Evolutionary conservation across 1,140 invertebrate species (phyloP).

Genomic region (Ostrea denselamellosa): DNA sequence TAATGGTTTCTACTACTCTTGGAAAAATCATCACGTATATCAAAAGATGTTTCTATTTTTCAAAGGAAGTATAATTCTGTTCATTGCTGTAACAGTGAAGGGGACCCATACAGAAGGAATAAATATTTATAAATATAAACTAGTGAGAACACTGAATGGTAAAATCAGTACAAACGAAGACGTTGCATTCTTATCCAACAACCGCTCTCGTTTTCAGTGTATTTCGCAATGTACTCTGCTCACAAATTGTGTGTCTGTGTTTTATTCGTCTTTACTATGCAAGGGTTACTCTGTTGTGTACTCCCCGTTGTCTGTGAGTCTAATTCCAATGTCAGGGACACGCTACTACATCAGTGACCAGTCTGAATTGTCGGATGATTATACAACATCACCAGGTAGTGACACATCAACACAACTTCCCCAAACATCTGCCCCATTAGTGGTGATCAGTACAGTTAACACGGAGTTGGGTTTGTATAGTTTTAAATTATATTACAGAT

Average conservation of each 20-base stretch:
- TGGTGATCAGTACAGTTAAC: neutral
- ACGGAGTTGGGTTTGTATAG: neutral
- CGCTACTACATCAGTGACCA: neutral
- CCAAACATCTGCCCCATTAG: neutral
- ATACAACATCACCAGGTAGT: neutral
- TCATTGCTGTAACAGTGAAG: too few species aligned
- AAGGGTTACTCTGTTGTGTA: neutral
- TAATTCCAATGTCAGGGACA: neutral
- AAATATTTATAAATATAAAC: neutral
- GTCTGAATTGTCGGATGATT: too few species aligned
- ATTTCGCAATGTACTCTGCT: neutral
- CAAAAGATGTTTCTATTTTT: too few species aligned
- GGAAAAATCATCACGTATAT: too few species aligned
- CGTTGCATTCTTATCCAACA: neutral
- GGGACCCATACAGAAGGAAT: too few species aligned
- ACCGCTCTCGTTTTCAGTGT: neutral
- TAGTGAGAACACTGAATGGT: neutral
- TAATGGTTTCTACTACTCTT: too few species aligned
- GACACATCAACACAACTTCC: neutral
- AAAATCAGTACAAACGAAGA: neutral
- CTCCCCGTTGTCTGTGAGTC: neutral
- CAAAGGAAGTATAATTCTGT: too few species aligned
- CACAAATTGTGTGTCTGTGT: neutral
- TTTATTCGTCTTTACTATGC: neutral
- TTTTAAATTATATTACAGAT: too few species aligned